These are phyloP conservation scores for Alexandromys fortis DNA, from an alignment of 2,113 vertebrate genomes.

Conservation along the genomic window DNA sequence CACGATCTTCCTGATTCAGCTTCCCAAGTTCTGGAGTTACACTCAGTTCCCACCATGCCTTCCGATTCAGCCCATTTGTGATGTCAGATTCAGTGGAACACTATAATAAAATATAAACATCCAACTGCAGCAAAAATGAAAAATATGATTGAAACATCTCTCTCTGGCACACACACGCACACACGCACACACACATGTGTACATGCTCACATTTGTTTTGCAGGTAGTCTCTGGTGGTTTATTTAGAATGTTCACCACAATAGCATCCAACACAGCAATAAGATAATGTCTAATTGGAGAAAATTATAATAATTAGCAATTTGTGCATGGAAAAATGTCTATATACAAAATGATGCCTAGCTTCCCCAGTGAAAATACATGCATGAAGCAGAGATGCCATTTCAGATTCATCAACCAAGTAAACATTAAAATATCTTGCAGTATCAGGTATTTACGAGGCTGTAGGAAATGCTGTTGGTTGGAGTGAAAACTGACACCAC, in stretches of 20 bases:
- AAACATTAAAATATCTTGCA: conserved; percentile 13
- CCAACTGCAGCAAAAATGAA: neutral
- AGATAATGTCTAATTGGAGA: neutral
- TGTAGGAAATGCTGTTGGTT: neutral
- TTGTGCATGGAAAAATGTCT: neutral
- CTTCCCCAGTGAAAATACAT: neutral
- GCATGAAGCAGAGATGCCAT: neutral
- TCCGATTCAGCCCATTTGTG: neutral
- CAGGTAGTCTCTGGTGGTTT: neutral
- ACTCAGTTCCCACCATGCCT: neutral
- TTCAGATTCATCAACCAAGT: neutral
- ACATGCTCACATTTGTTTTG: neutral
- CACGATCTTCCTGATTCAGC: neutral
- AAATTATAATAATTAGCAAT: neutral
- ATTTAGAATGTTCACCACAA: neutral
- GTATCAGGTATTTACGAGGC: neutral
- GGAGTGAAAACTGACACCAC: neutral
- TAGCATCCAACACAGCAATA: neutral
- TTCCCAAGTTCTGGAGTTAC: neutral
- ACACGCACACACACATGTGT: neutral
- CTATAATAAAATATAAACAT: neutral
- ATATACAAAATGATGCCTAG: neutral
- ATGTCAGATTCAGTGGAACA: neutral
- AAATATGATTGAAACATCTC: neutral
- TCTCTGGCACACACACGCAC: neutral